These are phyloP conservation scores for Etheostoma spectabile DNA, from an alignment of 2,113 vertebrate species.

Conservation along the genomic window DNA sequence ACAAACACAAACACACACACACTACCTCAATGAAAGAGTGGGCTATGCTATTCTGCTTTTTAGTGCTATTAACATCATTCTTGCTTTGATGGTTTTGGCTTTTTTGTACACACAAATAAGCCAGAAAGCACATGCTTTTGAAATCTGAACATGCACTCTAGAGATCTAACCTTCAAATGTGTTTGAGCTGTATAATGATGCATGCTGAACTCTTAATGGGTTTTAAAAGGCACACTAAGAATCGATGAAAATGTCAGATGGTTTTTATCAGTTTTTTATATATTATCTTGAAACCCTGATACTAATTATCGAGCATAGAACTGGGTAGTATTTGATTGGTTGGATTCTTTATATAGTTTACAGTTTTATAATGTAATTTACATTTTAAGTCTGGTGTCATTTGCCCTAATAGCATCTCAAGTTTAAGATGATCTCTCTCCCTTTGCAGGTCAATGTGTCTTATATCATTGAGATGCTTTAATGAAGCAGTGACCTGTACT, in stretches of 20 bases:
- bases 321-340: not conserved
- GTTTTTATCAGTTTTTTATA: not conserved
- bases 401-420: not conserved
- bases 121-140: slow-evolving; percentile 11
- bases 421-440: not conserved
- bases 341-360: not conserved
- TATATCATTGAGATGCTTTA: slow-evolving; percentile 2
- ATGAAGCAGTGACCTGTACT: not conserved
- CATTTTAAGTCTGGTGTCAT: not conserved
- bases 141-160: slow-evolving; percentile 34
- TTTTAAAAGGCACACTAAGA: slow-evolving; percentile 19
- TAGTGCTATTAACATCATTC: slow-evolving; percentile 58
- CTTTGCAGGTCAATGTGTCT: not conserved
- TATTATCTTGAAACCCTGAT: not conserved
- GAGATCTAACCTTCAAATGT: slow-evolving; percentile 53
- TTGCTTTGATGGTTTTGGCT: slow-evolving; percentile 48
- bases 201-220: slow-evolving; percentile 42
- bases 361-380: not conserved
- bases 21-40: slow-evolving; percentile 60
- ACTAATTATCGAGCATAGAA: not conserved
- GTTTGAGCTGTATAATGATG: slow-evolving; percentile 33
- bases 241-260: not conserved
- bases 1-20: too few species aligned
- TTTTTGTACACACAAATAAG: too few species aligned
- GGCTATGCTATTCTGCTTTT: slow-evolving; percentile 46